Conservation (phyloP, 2,113 vertebrate genomes). For the Oryctolagus cuniculus region DNA sequence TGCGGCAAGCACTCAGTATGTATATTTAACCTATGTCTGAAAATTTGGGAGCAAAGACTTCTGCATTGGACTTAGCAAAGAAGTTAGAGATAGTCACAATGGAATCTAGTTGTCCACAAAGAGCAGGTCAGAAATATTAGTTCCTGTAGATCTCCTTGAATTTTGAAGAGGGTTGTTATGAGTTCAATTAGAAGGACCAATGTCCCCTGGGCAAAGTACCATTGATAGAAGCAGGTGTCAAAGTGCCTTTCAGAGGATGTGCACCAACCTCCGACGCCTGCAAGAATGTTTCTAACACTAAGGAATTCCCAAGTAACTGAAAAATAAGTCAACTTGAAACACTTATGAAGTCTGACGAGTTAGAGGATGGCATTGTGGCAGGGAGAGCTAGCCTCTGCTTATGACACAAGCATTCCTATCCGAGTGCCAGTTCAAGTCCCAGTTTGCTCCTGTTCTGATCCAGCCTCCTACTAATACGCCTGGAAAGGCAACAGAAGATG, state of each 20-base stretch:
- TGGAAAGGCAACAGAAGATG: too few relatives aligned
- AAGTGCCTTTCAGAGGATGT: neutral
- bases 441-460: too few relatives aligned
- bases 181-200: neutral
- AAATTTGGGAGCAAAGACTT: neutral
- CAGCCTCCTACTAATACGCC: too few relatives aligned
- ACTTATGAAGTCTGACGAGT: neutral
- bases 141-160: neutral
- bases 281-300: neutral
- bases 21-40: neutral
- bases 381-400: too few relatives aligned
- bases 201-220: neutral
- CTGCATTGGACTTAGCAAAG: too few relatives aligned
- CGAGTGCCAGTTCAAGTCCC: too few relatives aligned
- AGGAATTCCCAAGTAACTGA: neutral
- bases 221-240: neutral
- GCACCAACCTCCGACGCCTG: neutral
- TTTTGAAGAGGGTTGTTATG: neutral
- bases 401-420: too few relatives aligned
- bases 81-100: accelerated
- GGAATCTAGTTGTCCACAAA: too few relatives aligned
- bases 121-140: neutral
- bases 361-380: neutral
- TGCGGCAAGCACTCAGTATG: neutral
- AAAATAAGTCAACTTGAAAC: neutral